These are phyloP conservation scores for Caenorhabditis sp. DNA, from an alignment of 2,888 invertebrate genomes.

Conservation along the genomic window DNA sequence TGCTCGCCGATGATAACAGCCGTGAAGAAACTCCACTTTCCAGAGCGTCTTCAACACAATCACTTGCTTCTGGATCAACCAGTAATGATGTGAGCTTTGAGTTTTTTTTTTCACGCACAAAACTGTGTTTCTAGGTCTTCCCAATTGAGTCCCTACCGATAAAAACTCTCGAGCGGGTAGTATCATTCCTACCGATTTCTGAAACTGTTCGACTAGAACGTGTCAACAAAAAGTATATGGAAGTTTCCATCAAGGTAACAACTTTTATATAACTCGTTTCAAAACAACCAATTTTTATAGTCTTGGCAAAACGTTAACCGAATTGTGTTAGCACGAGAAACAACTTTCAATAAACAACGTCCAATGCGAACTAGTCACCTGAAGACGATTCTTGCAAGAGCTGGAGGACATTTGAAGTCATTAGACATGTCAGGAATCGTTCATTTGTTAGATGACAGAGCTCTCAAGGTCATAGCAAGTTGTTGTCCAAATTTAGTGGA, in stretches of 20 bases:
- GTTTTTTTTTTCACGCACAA: not conserved
- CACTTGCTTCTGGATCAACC: constrained; percentile 46
- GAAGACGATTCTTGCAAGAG: constrained; percentile 44
- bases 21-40: constrained; percentile 50
- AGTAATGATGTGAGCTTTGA: not conserved
- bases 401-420: constrained; percentile 49
- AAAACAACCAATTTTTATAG: constrained; percentile 31
- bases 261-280: too few relatives aligned
- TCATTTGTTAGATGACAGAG: constrained; percentile 65
- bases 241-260: constrained; percentile 61
- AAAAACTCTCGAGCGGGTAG: constrained; percentile 54
- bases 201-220: constrained; percentile 69
- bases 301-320: constrained; percentile 57
- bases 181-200: constrained; percentile 56
- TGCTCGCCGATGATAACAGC: constrained; percentile 46
- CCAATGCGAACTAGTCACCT: constrained; percentile 64
- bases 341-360: constrained; percentile 53
- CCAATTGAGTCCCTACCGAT: constrained; percentile 58
- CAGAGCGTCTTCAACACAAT: constrained; percentile 62
- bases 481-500: constrained; percentile 61
- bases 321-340: constrained; percentile 52
- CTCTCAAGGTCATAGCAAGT: constrained; percentile 57
- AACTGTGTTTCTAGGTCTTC: constrained; percentile 20
- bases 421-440: constrained; percentile 64
- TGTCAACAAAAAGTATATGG: constrained; percentile 68